phyloP scores from a whole-genome alignment of 2,888 invertebrate species.

The Nebria salina region DNA sequence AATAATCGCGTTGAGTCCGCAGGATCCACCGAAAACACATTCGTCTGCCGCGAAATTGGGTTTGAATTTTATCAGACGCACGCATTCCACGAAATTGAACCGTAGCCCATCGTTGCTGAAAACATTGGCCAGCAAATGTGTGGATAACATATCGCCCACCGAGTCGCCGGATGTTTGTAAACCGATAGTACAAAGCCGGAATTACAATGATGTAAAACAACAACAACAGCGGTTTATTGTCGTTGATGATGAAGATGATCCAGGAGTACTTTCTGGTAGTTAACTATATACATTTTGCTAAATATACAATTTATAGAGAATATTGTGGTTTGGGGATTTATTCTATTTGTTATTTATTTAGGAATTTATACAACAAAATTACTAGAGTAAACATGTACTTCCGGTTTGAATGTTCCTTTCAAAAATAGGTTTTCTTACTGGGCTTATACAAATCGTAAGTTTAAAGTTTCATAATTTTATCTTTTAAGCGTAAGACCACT shows the following conservation, averaged over 20 bases:
- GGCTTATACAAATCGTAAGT: no score
- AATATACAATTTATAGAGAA: no score
- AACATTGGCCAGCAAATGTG: slow-evolving; percentile 66
- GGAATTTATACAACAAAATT: no score
- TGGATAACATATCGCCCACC: slow-evolving; percentile 58
- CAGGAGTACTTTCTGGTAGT: slow-evolving; percentile 79
- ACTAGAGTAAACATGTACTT: no score
- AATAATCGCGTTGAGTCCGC: slow-evolving; percentile 28
- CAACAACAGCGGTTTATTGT: slow-evolving; percentile 58
- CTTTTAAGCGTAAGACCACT: no score
- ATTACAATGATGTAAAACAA: slow-evolving; percentile 33
- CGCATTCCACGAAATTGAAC: slow-evolving; percentile 77
- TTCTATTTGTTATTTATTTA: neutral
- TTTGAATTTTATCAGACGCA: slow-evolving; percentile 74
- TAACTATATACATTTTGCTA: slow-evolving; percentile 27
- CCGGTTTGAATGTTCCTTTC: no score
- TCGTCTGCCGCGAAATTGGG: slow-evolving; percentile 58
- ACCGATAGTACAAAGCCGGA: slow-evolving; percentile 38
- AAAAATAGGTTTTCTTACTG: no score
- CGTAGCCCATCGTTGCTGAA: slow-evolving; percentile 73
- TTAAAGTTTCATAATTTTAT: no score
- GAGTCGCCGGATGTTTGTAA: slow-evolving; percentile 16
- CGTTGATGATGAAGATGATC: slow-evolving; percentile 69
- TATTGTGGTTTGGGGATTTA: neutral
- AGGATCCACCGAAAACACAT: slow-evolving; percentile 47